A percentile compares a stretch with the other conserved stretches of the same genome.
phyloP scores from a whole-genome alignment of 2,113 vertebrate genomes.

The Saccopteryx bilineata region DNA sequence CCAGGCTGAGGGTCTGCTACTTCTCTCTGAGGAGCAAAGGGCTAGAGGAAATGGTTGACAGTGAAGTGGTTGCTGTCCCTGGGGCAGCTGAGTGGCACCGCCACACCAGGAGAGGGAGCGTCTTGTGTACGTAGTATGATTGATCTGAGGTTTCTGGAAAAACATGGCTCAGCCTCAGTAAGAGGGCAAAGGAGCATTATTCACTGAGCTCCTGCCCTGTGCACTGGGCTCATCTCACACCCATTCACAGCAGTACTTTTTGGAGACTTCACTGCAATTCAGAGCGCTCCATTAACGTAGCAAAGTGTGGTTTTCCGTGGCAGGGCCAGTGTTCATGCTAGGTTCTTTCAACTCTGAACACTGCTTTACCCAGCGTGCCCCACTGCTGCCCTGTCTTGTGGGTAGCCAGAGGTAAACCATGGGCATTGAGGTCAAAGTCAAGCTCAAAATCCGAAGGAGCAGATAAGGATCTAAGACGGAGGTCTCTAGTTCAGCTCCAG shows the following conservation, averaged over 20 bases:
- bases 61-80: not conserved
- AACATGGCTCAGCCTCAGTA: no score
- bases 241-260: not conserved
- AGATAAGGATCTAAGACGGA: not conserved
- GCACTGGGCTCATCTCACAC: rapidly evolving
- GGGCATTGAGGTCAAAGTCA: not conserved
- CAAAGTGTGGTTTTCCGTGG: not conserved
- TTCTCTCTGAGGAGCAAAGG: not conserved
- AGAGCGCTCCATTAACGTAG: not conserved
- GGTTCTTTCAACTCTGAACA: not conserved
- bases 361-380: not conserved
- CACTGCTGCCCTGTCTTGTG: rapidly evolving
- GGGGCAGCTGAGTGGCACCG: not conserved
- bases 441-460: not conserved
- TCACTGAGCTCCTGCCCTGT: not conserved
- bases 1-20: not conserved
- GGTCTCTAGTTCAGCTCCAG: not conserved
- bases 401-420: not conserved
- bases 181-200: not conserved
- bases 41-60: not conserved
- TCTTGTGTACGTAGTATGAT: not conserved
- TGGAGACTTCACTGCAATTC: not conserved
- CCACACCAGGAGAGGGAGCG: not conserved
- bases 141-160: not conserved
- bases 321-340: not conserved